phyloP scores from a whole-genome alignment of 2,113 vertebrate species.

The Oryctolagus cuniculus region DNA sequence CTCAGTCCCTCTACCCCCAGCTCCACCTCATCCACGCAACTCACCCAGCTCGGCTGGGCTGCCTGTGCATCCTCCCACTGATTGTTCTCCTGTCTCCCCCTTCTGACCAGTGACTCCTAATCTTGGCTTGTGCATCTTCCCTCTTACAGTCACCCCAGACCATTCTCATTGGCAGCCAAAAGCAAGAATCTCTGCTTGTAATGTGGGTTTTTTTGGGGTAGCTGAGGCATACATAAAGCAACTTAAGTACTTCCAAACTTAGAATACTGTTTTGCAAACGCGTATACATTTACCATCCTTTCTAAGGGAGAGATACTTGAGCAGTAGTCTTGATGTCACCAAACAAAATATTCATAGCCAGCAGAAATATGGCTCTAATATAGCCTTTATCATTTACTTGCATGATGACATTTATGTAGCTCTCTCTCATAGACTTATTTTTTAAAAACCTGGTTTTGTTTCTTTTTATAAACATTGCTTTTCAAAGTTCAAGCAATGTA shows the following conservation, averaged over 20 bases:
- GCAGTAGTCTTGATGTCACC: background rate
- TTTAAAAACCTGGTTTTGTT: background rate
- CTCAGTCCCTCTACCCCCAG: background rate
- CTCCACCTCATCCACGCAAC: background rate
- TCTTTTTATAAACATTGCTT: conserved; percentile 19
- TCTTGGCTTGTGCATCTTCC: background rate
- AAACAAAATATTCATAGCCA: background rate
- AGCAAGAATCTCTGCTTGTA: background rate
- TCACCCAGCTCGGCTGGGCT: background rate
- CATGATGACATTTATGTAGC: background rate
- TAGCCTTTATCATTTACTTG: background rate
- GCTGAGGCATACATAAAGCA: background rate
- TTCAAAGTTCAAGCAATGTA: background rate
- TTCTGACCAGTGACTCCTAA: background rate
- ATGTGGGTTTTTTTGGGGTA: background rate
- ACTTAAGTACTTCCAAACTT: background rate
- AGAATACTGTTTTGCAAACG: background rate
- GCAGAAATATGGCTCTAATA: background rate
- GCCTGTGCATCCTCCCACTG: background rate
- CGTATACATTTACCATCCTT: background rate
- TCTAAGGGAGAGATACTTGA: background rate
- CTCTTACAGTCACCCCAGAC: background rate
- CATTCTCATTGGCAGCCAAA: background rate
- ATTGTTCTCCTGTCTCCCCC: background rate
- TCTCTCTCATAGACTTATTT: background rate